Evolutionary conservation across 2,888 invertebrate species (phyloP).

Genomic region (Scaptomyza cyrtandrae): DNA sequence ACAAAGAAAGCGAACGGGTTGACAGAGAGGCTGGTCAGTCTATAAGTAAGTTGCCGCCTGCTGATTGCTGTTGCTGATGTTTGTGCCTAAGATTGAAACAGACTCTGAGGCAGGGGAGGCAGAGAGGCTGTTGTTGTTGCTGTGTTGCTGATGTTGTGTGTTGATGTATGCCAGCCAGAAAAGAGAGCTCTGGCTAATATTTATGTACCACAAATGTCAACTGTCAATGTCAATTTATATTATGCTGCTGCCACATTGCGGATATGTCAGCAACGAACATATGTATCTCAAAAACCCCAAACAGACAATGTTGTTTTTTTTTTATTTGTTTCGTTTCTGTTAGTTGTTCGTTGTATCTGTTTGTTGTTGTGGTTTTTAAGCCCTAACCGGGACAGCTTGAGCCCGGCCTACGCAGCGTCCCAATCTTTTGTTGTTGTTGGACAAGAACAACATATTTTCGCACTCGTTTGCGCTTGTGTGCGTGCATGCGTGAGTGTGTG

Average conservation of each 20-base stretch:
- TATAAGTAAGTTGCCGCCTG: constrained; percentile 77
- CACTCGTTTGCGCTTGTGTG: constrained; percentile 40
- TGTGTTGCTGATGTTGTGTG: constrained; percentile 27
- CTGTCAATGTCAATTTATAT: constrained; percentile 80
- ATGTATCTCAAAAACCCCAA: constrained; percentile 71
- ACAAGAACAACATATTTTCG: constrained; percentile 69
- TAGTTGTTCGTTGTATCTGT: constrained; percentile 17
- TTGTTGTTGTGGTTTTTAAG: constrained; percentile 39
- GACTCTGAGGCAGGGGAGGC: constrained; percentile 8
- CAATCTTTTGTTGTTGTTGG: constrained; percentile 42
- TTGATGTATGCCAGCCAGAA: constrained; percentile 60
- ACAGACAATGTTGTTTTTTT: constrained; percentile 49
- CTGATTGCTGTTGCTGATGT: constrained; percentile 57
- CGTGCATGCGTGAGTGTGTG: background rate
- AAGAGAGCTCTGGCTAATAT: constrained; percentile 72
- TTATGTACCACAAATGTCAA: constrained; percentile 80
- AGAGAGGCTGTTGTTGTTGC: constrained; percentile 35
- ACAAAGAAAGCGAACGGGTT: constrained; percentile 66
- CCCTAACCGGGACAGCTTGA: constrained; percentile 54
- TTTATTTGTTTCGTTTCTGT: constrained; percentile 30
- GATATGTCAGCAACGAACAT: constrained; percentile 78
- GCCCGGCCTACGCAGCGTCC: constrained; percentile 52
- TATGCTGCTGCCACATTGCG: constrained; percentile 79
- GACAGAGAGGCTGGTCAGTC: constrained; percentile 64
- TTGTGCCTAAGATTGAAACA: constrained; percentile 37